These are phyloP conservation scores for Pangasius macronema DNA, from an alignment of 2,797 vertebrate genomes.

Conservation along the genomic window DNA sequence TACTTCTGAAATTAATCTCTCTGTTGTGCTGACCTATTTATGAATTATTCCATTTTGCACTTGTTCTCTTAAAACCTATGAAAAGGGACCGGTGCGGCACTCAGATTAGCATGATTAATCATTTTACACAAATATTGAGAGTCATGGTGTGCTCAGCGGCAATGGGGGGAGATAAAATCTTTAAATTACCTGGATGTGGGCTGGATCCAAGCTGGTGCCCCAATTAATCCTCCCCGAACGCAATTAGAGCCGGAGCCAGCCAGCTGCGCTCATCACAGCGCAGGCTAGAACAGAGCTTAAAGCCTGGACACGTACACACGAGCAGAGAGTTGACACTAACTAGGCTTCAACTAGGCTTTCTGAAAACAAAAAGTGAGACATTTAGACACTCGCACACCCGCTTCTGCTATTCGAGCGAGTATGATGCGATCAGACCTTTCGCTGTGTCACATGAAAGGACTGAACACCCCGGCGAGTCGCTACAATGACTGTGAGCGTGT, in stretches of 20 bases:
- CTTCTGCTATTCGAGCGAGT: neutral
- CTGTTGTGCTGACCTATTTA: slow-evolving; percentile 23
- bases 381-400: slow-evolving; percentile 23
- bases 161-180: slow-evolving; percentile 65
- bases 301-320: slow-evolving; percentile 62
- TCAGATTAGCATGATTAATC: slow-evolving; percentile 53
- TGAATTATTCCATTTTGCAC: slow-evolving; percentile 34
- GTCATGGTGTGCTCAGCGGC: slow-evolving; percentile 27
- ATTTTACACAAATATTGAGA: slow-evolving; percentile 55
- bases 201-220: slow-evolving; percentile 67
- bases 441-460: slow-evolving; percentile 26
- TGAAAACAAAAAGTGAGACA: slow-evolving; percentile 11
- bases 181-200: slow-evolving; percentile 73
- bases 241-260: slow-evolving; percentile 66
- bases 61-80: slow-evolving; percentile 37
- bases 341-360: slow-evolving; percentile 19
- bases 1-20: slow-evolving; percentile 18
- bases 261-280: slow-evolving; percentile 74
- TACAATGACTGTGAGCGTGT: slow-evolving; percentile 19
- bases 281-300: slow-evolving; percentile 60
- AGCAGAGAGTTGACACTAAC: slow-evolving; percentile 12
- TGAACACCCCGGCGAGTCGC: slow-evolving; percentile 22
- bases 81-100: slow-evolving; percentile 18
- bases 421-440: slow-evolving; percentile 24
- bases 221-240: slow-evolving; percentile 74